Evolutionary conservation across 2,113 vertebrate genomes (phyloP).

Genomic region (Sinocyclocheilus rhinocerous): DNA sequence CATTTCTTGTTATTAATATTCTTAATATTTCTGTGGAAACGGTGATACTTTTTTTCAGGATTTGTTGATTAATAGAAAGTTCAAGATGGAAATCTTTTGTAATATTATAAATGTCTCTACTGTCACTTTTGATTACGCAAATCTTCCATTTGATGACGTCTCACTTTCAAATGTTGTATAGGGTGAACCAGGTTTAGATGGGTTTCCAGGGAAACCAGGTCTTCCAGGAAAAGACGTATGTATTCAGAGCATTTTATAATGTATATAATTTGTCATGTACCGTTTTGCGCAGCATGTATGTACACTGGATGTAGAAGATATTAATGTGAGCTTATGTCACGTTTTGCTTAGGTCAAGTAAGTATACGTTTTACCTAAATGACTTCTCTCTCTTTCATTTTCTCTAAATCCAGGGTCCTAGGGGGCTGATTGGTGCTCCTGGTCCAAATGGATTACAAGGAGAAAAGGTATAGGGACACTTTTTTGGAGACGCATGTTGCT

Average conservation of each 20-base stretch:
- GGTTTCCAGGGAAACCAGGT: constrained; percentile 88
- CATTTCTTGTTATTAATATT: too few species aligned
- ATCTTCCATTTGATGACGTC: background rate
- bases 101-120: background rate
- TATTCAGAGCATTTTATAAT: constrained; percentile 19
- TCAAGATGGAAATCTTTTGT: background rate
- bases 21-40: background rate
- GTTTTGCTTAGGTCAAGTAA: background rate
- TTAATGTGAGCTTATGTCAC: background rate
- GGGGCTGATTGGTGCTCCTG: constrained; percentile 80
- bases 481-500: too few species aligned
- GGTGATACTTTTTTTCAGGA: too few species aligned
- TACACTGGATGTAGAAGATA: background rate
- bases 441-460: constrained; percentile 81
- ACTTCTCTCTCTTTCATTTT: background rate
- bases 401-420: constrained; percentile 72
- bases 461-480: constrained; percentile 76
- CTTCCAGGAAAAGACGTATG: constrained; percentile 85
- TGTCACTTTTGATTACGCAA: background rate
- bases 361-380: background rate
- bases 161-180: constrained; percentile 58
- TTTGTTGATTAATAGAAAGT: background rate
- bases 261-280: background rate
- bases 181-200: constrained; percentile 85
- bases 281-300: background rate